Base-by-base conservation (phyloP, 2,888 invertebrate species). In the Diaphora mendica region DNA sequence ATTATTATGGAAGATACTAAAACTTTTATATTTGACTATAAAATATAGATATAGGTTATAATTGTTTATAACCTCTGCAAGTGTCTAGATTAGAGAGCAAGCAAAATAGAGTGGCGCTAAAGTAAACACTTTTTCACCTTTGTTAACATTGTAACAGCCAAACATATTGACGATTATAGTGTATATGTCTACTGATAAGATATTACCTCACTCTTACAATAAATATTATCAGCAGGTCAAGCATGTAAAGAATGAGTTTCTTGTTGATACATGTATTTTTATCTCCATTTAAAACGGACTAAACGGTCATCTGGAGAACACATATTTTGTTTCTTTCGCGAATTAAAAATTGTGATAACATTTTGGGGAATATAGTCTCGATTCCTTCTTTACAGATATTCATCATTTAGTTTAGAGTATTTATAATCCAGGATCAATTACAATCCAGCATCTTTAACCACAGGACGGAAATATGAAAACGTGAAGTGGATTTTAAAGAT, bases 221-320 rank as follows among this genome's bases (percentile, higher is more conserved):
- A 35, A 76, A 78, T 66, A 64, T 72, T 82, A 85, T 86, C 85
- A 79, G 77, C 87, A 89, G 89, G 88, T 89, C 89, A 88, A 87
- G 86, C 83, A 48, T 68, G 39, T 51, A 67, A 51, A 62, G 17
- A 69, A 59, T 39, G 39, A 35, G 51, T 55, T 73, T 59, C 59
- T 30, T 33, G 70, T 74, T 59, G 48, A 51, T 68, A 65, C 17
- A 64, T 30, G 44, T 35, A 23, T 48, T 35, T 70, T 67, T 62
- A 44, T 51, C 39, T 51, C 3, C 17, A 59, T 17, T 55, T 44
- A 70, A 42, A 30, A 62, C 4, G 26, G 62, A 62, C 15, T 30
- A 62, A 62, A 5, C 62, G 26, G 62, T 30, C 62, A 30, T 62
- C 30, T 62, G 30, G 15, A 30, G 15, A 62, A 15, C 30, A 30